phyloP scores from a whole-genome alignment of 2,888 invertebrate species.

The Cacoxenus indagator region DNA sequence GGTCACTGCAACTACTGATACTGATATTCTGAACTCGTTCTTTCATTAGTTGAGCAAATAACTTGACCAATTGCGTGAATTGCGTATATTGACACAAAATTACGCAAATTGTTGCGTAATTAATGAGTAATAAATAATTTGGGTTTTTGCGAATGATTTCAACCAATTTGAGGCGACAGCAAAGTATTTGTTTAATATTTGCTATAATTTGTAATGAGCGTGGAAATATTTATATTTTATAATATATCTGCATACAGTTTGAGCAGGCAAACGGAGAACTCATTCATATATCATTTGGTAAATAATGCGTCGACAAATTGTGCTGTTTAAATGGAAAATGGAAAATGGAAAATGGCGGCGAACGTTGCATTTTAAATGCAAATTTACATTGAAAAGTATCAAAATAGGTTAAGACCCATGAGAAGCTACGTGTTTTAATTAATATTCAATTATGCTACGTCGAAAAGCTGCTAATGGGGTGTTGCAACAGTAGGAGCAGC shows the following conservation, averaged over 20 bases:
- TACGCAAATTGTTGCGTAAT: too few species aligned
- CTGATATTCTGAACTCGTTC: too few species aligned
- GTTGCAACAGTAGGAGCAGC: neutral
- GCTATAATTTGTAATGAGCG: neutral
- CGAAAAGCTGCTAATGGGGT: slow-evolving; percentile 10
- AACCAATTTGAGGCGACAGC: neutral
- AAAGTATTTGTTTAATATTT: slow-evolving; percentile 3
- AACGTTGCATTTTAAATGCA: neutral
- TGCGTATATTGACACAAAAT: neutral
- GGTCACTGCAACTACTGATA: too few species aligned
- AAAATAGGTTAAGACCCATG: too few species aligned
- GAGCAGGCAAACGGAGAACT: neutral
- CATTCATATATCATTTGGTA: neutral
- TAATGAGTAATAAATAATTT: neutral
- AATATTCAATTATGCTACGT: slow-evolving; percentile 7
- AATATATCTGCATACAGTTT: neutral
- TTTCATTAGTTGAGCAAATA: neutral
- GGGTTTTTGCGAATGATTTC: neutral
- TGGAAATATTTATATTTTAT: neutral
- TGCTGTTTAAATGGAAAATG: neutral
- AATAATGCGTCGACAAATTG: slow-evolving; percentile 2
- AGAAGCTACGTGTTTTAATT: slow-evolving; percentile 5
- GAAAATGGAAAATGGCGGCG: neutral
- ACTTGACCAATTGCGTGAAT: neutral
- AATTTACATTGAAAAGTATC: too few species aligned